Conservation (phyloP, 2,797 vertebrate species). For the Chaetodon trifasciatus region DNA sequence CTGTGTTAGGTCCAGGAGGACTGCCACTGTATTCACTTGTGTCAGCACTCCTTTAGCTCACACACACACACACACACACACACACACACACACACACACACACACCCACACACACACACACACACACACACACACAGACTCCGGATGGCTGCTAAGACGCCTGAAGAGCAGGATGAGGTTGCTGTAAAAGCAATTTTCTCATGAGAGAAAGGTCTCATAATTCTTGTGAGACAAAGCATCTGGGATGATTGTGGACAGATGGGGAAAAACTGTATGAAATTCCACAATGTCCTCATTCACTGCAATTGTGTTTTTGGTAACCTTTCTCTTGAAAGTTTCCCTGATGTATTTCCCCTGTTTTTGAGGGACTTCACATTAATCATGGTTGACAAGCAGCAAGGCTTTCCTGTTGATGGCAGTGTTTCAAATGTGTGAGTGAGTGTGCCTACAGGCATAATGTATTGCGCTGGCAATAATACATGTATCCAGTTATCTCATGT, state of each 20-base stretch:
- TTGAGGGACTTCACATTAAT: constrained; percentile 77
- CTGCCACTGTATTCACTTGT: constrained; percentile 63
- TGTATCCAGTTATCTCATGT: constrained; percentile 47
- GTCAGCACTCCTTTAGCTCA: constrained; percentile 71
- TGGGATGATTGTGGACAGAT: constrained; percentile 71
- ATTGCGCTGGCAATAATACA: constrained; percentile 46
- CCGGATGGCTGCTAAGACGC: constrained; percentile 52
- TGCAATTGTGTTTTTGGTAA: constrained; percentile 65
- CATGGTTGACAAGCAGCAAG: constrained; percentile 71
- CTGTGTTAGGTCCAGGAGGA: constrained; percentile 71
- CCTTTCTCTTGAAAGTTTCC: constrained; percentile 69
- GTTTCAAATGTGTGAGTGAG: constrained; percentile 52
- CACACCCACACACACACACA: constrained; percentile 30
- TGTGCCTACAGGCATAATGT: constrained; percentile 53
- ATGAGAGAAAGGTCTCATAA: constrained; percentile 77
- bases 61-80: constrained; percentile 23
- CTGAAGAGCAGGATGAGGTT: constrained; percentile 67
- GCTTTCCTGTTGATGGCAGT: constrained; percentile 64
- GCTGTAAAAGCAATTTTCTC: constrained; percentile 80
- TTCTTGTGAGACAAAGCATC: constrained; percentile 75
- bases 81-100: constrained; percentile 7
- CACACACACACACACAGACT: constrained; percentile 9
- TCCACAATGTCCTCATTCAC: constrained; percentile 68
- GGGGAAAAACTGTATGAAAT: constrained; percentile 62
- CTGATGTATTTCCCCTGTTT: constrained; percentile 72